Evolutionary conservation across 2,113 vertebrate species (phyloP).

Genomic region (Vombatus ursinus): DNA sequence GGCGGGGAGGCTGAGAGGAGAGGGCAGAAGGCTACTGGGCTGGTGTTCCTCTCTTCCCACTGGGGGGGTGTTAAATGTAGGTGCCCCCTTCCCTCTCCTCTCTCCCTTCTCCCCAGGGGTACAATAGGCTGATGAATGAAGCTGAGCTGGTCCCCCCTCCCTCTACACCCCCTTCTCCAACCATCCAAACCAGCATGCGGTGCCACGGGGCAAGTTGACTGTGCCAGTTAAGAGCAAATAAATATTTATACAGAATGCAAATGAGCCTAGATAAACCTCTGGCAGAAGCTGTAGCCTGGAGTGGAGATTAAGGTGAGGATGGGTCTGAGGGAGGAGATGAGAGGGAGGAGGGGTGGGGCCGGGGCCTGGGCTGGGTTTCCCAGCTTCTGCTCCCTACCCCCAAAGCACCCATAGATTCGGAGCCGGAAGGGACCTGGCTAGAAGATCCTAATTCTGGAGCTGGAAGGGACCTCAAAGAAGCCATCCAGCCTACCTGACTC

Average conservation of each 20-base stretch:
- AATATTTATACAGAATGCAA: background rate
- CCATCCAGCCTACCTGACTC: background rate
- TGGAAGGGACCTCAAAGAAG: background rate
- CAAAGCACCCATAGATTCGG: background rate
- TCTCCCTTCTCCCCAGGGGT: background rate
- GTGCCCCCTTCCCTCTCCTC: background rate
- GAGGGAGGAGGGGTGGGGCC: background rate
- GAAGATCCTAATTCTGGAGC: background rate
- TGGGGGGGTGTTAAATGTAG: background rate
- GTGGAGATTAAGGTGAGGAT: background rate
- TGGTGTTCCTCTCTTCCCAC: background rate
- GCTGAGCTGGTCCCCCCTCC: background rate
- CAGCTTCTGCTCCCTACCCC: too few species aligned
- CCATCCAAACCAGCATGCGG: background rate
- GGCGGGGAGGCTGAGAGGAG: background rate
- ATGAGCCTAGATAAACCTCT: background rate
- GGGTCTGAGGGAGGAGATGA: too few species aligned
- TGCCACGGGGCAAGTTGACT: background rate
- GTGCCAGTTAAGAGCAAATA: background rate
- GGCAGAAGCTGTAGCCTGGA: background rate
- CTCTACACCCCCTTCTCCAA: background rate
- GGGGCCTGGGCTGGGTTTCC: background rate
- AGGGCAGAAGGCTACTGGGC: background rate
- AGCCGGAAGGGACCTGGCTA: background rate
- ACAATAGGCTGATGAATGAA: background rate